Conservation (phyloP, 2,797 vertebrate genomes). For the Xiphorhynchus erythropygius region DNA sequence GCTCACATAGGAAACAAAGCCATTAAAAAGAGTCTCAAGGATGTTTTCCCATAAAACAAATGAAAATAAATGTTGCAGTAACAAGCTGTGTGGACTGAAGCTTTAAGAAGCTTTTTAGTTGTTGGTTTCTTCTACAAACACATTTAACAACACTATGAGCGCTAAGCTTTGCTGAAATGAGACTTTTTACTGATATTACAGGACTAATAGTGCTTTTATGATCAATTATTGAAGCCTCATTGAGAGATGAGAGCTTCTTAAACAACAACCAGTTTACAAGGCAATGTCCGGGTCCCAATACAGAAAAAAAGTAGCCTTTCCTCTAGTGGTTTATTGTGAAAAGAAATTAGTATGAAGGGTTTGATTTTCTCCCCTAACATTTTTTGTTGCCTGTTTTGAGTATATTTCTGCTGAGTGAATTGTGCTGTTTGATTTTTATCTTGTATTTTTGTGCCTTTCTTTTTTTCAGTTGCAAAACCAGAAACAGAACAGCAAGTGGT, state of each 20-base stretch:
- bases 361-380: not conserved
- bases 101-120: not conserved
- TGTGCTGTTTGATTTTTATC: not conserved
- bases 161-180: not conserved
- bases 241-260: not conserved
- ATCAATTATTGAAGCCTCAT: slow-evolving; percentile 14
- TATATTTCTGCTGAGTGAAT: not conserved
- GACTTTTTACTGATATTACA: not conserved
- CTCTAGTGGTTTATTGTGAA: not conserved
- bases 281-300: not conserved
- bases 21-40: fast-evolving
- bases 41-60: fast-evolving
- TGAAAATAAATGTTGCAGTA: fast-evolving
- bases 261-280: not conserved
- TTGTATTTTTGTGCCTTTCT: not conserved
- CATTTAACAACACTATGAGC: fast-evolving
- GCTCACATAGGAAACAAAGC: fast-evolving
- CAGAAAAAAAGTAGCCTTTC: not conserved
- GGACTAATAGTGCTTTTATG: not conserved
- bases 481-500: not conserved
- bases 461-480: not conserved
- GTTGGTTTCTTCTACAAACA: not conserved
- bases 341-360: not conserved
- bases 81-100: not conserved
- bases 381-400: not conserved